Conservation (phyloP, 1,140 invertebrate genomes). For the Drosophila cardini region DNA sequence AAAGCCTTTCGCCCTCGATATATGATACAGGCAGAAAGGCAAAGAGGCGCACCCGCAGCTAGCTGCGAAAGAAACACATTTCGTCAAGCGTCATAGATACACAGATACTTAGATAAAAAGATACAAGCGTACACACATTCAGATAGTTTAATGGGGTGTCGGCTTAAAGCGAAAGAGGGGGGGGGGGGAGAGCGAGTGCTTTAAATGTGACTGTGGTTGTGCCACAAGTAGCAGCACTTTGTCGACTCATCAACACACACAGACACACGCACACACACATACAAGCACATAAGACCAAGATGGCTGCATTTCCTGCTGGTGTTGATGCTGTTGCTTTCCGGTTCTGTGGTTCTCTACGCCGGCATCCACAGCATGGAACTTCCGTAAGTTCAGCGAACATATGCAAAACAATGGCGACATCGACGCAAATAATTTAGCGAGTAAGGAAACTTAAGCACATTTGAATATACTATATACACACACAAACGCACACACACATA, state of each 20-base stretch:
- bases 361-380: constrained; percentile 10
- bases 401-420: constrained; percentile 45
- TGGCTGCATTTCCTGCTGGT: constrained; percentile 51
- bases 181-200: background rate
- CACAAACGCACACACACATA: constrained; percentile 1
- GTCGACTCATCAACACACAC: constrained; percentile 15
- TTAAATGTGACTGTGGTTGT: constrained; percentile 12
- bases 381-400: constrained; percentile 35
- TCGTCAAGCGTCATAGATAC: constrained; percentile 10
- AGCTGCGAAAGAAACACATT: constrained; percentile 7
- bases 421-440: constrained; percentile 30
- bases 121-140: constrained; percentile 8
- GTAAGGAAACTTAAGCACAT: constrained; percentile 25
- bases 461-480: constrained; percentile 13
- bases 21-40: constrained; percentile 12
- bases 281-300: constrained; percentile 11
- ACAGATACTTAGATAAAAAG: constrained; percentile 14
- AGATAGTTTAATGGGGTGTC: constrained; percentile 39
- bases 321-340: constrained; percentile 17
- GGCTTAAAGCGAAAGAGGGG: constrained; percentile 8
- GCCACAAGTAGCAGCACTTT: constrained; percentile 33
- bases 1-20: constrained; percentile 23
- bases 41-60: constrained; percentile 9
- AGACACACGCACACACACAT: constrained; percentile 1
- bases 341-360: constrained; percentile 8